phyloP scores from a whole-genome alignment of 2,113 vertebrate genomes.

The Castor canadensis region DNA sequence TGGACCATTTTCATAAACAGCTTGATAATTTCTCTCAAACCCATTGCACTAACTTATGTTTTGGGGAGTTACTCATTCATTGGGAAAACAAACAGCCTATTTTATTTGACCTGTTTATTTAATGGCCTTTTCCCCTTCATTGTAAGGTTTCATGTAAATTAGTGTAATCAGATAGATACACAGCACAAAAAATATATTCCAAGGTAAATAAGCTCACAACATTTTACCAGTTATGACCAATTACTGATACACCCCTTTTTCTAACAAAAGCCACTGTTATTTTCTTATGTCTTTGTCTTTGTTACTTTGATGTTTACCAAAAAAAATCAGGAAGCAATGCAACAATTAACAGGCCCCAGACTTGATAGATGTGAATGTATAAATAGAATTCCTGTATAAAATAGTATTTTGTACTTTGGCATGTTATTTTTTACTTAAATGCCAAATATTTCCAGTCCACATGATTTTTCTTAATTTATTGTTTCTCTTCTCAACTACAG shows the following conservation, averaged over 20 bases:
- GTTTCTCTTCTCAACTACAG: slow-evolving; percentile 38
- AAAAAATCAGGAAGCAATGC: neutral
- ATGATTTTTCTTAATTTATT: neutral
- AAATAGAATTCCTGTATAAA: neutral
- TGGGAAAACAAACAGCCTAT: neutral
- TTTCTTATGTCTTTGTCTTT: neutral
- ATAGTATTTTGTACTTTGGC: neutral
- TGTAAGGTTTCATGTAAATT: neutral
- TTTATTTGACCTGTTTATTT: neutral
- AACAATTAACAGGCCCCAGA: neutral
- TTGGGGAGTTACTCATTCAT: neutral
- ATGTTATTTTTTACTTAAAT: neutral
- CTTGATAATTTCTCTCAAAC: neutral
- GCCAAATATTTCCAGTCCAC: neutral
- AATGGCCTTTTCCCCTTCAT: neutral
- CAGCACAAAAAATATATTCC: neutral
- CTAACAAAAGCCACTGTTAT: neutral
- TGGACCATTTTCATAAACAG: neutral
- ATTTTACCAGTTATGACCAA: rapidly evolving
- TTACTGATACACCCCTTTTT: neutral
- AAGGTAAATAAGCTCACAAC: neutral
- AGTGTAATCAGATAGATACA: neutral
- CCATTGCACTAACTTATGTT: neutral
- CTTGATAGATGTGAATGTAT: neutral
- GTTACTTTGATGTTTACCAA: neutral